phyloP scores from a whole-genome alignment of 1,140 invertebrate species.

The Macrostomum lignano region DNA sequence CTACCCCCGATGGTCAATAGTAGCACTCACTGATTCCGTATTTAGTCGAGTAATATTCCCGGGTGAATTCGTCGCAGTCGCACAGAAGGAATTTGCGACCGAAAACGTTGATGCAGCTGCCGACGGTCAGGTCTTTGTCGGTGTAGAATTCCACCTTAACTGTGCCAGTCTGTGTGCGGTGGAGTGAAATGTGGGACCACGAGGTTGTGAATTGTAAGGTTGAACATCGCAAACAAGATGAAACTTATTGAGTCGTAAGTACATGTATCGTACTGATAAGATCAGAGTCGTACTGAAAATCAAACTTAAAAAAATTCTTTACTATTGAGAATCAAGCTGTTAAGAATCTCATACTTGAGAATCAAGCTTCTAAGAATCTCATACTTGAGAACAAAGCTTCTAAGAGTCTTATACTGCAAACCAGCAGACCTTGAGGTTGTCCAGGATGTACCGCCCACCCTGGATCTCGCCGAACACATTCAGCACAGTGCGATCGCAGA shows the following conservation, averaged over 20 bases:
- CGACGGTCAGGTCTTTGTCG: constrained; percentile 40
- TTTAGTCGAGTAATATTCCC: constrained; percentile 31
- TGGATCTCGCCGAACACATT: constrained; percentile 39
- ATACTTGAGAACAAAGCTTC: too few relatives aligned
- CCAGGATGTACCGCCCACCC: constrained; percentile 34
- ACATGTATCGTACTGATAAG: too few relatives aligned
- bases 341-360: too few relatives aligned
- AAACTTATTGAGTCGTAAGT: too few relatives aligned
- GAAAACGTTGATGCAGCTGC: constrained; percentile 21
- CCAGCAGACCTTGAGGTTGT: constrained; percentile 23
- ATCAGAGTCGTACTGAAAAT: too few relatives aligned
- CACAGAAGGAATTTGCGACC: constrained; percentile 21
- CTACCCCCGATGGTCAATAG: too few relatives aligned
- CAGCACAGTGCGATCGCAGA: constrained; percentile 35
- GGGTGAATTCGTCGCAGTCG: constrained; percentile 26
- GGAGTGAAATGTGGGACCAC: background rate
- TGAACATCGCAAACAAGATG: too few relatives aligned
- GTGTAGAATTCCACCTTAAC: constrained; percentile 34
- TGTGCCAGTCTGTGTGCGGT: constrained; percentile 17
- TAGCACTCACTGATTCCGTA: constrained; percentile 23
- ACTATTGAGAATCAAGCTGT: too few relatives aligned
- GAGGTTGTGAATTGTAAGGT: background rate
- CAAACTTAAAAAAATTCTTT: too few relatives aligned
- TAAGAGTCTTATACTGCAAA: constrained; percentile 1
- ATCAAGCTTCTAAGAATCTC: too few relatives aligned